Base-by-base conservation (phyloP, 1,140 invertebrate species). In the Drosophila ercepeae region DNA sequence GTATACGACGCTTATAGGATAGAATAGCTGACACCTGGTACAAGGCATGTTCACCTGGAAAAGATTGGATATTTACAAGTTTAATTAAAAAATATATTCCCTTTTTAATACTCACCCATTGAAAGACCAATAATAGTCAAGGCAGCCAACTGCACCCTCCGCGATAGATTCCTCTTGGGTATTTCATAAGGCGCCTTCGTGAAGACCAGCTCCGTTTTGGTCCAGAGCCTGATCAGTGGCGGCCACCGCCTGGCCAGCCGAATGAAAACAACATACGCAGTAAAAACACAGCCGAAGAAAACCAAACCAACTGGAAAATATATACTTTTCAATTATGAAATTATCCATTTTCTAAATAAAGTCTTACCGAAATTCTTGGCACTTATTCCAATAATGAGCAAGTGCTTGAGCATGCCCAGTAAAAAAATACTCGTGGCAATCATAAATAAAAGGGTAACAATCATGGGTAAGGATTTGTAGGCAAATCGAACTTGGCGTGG, bases 321-420 rank as follows among this genome's bases (percentile, higher is more conserved):
- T 39, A 27, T 23, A 25, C 1, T 2, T 5, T 0, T 13, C 6
- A 2, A 8, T n/a, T 6, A 13, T 18, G 8, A 32, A 42, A 19
- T 4, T 29, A 8, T 1, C 6, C 27, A 6, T 11, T 18, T 18
- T 0, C 5, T 7, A 3, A 0, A 16, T 7, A 3, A n/a, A n/a
- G n/a, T 52, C 78, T 59, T 11, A 91, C 89, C 88, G 27, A 89
- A 76, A 57, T 91, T 91, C 49, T 91, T 91, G 1, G 90, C 75
- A 29, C 77, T 79, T 2, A 91, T 60, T 8, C 88, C 88, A 64
- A 90, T 71, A 18, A 50, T 50, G 0, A 78, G 4, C 27, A 91
- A 60, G 21, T 72, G 69, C 32, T 52, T 79, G 0, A 91, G 5
- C 59, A 69, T 86, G 8, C 67, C 27, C 7, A 78, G 4, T 5